These are phyloP conservation scores for Psephotus haematonotus DNA, from an alignment of 2,113 vertebrate genomes.

Conservation along the genomic window DNA sequence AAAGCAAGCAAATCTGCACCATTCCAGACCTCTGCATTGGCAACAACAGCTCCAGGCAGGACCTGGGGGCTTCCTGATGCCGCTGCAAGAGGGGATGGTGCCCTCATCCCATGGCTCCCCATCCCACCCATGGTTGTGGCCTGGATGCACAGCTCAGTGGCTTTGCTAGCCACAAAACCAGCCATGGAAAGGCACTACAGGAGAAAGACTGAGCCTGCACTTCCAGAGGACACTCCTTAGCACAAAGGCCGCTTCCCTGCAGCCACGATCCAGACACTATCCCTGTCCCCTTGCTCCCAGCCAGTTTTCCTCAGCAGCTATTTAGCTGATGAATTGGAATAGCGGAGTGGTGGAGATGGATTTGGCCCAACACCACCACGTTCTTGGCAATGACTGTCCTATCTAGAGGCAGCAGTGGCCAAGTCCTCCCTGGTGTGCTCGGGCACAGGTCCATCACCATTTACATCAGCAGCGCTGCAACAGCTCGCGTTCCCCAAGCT, in stretches of 20 bases:
- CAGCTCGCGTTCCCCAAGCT: not conserved
- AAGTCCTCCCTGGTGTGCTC: not conserved
- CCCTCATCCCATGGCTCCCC: not conserved
- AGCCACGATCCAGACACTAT: not conserved
- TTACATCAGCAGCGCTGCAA: not conserved
- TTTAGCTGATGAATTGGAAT: not conserved
- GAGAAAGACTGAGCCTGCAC: not conserved
- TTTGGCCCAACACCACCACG: not conserved
- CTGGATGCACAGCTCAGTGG: not conserved
- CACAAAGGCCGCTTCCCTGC: not conserved
- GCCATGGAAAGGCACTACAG: fast-evolving
- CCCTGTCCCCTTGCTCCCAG: not conserved
- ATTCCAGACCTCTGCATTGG: fast-evolving
- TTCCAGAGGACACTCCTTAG: not conserved
- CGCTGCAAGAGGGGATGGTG: not conserved
- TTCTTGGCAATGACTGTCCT: not conserved
- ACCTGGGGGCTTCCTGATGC: not conserved
- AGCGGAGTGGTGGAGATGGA: not conserved
- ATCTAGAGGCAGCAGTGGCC: not conserved
- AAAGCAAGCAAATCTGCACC: not conserved
- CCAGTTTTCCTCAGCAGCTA: not conserved
- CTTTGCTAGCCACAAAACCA: not conserved
- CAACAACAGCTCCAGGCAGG: not conserved
- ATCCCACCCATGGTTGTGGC: not conserved
- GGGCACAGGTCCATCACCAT: not conserved